Conservation (phyloP, 2,113 vertebrate species). For the Athene cunicularia region DNA sequence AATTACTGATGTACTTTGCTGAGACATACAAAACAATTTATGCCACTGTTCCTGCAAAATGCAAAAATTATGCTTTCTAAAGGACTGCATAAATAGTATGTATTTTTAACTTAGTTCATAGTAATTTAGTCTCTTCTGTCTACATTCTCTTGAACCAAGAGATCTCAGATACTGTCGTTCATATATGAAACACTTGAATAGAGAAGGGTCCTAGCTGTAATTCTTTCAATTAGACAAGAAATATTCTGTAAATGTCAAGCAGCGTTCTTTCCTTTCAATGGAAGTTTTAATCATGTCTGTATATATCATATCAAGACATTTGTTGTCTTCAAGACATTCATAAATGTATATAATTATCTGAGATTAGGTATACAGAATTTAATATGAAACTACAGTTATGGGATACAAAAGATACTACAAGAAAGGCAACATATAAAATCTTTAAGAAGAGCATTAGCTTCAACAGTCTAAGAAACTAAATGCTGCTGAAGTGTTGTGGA, state of each 20-base stretch:
- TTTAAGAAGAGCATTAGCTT: neutral
- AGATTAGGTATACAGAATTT: neutral
- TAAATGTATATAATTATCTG: neutral
- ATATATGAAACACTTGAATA: neutral
- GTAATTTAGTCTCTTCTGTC: neutral
- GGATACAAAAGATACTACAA: neutral
- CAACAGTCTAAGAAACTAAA: neutral
- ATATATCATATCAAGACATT: neutral
- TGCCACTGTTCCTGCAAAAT: neutral
- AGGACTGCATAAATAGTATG: neutral
- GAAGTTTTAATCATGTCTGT: neutral
- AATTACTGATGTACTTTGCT: neutral
- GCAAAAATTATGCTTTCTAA: neutral
- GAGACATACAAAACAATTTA: neutral
- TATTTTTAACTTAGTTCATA: neutral
- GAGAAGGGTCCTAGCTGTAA: neutral
- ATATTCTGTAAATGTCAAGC: neutral
- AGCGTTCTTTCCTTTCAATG: neutral
- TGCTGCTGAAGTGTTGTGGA: neutral
- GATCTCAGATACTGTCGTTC: neutral
- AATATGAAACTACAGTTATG: neutral
- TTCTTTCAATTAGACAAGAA: neutral
- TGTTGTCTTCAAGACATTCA: neutral
- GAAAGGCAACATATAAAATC: neutral
- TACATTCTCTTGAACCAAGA: neutral